Conservation (phyloP, 2,797 vertebrate genomes). For the Sebastes taczanowskii region DNA sequence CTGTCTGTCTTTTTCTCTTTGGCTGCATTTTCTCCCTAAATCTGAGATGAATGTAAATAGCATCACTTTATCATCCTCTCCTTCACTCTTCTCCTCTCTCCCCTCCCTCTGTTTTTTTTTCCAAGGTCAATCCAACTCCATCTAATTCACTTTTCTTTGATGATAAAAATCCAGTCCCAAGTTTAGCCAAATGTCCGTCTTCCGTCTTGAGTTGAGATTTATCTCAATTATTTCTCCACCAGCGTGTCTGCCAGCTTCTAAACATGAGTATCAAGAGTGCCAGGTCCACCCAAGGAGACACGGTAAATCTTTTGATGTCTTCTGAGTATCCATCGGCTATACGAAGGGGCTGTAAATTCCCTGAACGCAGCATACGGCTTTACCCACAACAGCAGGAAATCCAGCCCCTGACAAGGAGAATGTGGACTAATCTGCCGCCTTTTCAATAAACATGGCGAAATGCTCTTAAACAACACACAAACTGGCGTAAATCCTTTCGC, state of each 20-base stretch:
- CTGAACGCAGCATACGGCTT: slow-evolving; percentile 43
- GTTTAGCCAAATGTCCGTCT: slow-evolving; percentile 68
- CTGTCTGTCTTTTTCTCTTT: slow-evolving; percentile 33
- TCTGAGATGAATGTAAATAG: slow-evolving; percentile 52
- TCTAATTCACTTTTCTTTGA: slow-evolving; percentile 72
- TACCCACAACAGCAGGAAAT: slow-evolving; percentile 59
- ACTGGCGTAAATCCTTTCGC: slow-evolving; percentile 60
- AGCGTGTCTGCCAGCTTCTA: slow-evolving; percentile 63
- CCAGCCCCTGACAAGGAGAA: slow-evolving; percentile 57
- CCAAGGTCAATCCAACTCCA: slow-evolving; percentile 69
- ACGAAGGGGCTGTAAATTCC: slow-evolving; percentile 62
- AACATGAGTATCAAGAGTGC: slow-evolving; percentile 66
- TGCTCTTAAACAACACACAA: slow-evolving; percentile 58
- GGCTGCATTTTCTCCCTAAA: slow-evolving; percentile 32
- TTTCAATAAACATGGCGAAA: slow-evolving; percentile 63
- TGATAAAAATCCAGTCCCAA: slow-evolving; percentile 67
- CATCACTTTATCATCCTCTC: slow-evolving; percentile 40
- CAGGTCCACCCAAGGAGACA: slow-evolving; percentile 57
- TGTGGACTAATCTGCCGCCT: slow-evolving; percentile 65
- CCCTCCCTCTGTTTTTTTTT: slow-evolving; percentile 25
- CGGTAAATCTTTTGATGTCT: slow-evolving; percentile 72
- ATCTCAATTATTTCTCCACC: slow-evolving; percentile 73
- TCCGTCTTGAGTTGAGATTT: slow-evolving; percentile 64
- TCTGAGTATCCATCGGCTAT: slow-evolving; percentile 59
- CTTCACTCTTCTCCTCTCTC: background rate